Conservation (phyloP, 2,888 invertebrate species). For the Allygus modestus region DNA sequence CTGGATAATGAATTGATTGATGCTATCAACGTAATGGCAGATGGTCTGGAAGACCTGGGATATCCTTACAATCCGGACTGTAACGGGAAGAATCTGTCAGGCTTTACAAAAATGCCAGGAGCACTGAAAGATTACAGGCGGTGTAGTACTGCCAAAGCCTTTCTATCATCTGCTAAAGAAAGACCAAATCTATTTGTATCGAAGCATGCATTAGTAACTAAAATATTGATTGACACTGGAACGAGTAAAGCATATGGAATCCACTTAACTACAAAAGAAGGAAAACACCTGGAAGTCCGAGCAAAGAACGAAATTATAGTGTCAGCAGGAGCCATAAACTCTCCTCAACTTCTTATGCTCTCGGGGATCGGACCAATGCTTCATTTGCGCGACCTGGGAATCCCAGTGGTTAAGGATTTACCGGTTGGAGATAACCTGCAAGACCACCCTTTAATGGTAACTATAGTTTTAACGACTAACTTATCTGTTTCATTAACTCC, state of each 20-base stretch:
- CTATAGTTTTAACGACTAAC: conserved; percentile 63
- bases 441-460: conserved; percentile 66
- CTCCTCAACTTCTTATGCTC: conserved; percentile 90
- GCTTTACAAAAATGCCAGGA: conserved; percentile 46
- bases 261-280: not conserved
- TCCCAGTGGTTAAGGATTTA: conserved; percentile 78
- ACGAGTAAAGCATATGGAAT: conserved; percentile 29
- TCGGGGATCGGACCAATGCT: conserved; percentile 83
- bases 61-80: conserved; percentile 71
- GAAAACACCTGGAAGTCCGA: conserved; percentile 71
- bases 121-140: conserved; percentile 23
- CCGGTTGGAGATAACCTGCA: conserved; percentile 80
- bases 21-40: conserved; percentile 65
- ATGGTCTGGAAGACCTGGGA: conserved; percentile 79
- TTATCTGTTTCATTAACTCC: conserved; percentile 71
- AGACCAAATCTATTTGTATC: conserved; percentile 22
- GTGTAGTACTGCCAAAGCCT: conserved; percentile 42
- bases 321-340: conserved; percentile 87
- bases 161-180: conserved; percentile 21
- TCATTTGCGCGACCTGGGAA: conserved; percentile 77
- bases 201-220: conserved; percentile 79
- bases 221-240: conserved; percentile 33
- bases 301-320: conserved; percentile 84
- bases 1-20: conserved; percentile 76
- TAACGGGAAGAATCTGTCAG: conserved; percentile 64